A percentile compares a stretch with the other conserved stretches of the same genome.
Conservation (phyloP, 1,140 invertebrate species). For the Drosophila nebulosa region DNA sequence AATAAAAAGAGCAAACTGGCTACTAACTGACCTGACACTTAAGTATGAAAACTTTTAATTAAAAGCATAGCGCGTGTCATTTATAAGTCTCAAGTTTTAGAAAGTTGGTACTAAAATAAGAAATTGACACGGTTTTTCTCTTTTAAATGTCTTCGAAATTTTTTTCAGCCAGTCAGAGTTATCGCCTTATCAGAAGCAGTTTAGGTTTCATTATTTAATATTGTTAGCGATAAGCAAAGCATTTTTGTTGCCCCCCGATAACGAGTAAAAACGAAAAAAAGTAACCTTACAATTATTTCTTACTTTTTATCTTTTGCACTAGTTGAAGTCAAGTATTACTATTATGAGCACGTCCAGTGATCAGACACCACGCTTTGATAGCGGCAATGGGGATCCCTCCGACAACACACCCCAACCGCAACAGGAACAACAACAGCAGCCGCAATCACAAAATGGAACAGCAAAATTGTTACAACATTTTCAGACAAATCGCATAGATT, state of each 20-base stretch:
- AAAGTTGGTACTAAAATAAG: not conserved
- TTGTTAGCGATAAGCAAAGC: conserved; percentile 19
- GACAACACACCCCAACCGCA: conserved; percentile 38
- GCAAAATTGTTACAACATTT: conserved; percentile 87
- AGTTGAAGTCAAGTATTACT: conserved; percentile 20
- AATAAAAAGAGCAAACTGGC: not conserved
- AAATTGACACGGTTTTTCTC: not conserved
- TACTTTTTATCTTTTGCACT: conserved; percentile 26
- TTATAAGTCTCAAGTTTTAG: not conserved
- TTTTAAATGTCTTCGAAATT: not conserved
- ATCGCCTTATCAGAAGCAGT: not conserved
- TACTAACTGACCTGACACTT: not conserved
- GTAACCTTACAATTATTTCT: conserved; percentile 7
- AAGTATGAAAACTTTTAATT: conserved; percentile 27
- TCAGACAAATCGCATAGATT: conserved; percentile 91
- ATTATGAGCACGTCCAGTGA: conserved; percentile 58
- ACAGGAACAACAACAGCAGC: conserved; percentile 36
- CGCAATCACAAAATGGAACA: conserved; percentile 81
- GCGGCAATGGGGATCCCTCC: conserved; percentile 34
- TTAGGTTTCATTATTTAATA: not conserved
- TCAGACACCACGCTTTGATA: conserved; percentile 42
- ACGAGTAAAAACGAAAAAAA: conserved; percentile 11
- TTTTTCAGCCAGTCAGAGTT: not conserved
- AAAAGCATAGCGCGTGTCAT: conserved; percentile 11
- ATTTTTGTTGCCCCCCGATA: conserved; percentile 26